phyloP scores from a whole-genome alignment of 2,797 vertebrate species.

The Brotula barbata region DNA sequence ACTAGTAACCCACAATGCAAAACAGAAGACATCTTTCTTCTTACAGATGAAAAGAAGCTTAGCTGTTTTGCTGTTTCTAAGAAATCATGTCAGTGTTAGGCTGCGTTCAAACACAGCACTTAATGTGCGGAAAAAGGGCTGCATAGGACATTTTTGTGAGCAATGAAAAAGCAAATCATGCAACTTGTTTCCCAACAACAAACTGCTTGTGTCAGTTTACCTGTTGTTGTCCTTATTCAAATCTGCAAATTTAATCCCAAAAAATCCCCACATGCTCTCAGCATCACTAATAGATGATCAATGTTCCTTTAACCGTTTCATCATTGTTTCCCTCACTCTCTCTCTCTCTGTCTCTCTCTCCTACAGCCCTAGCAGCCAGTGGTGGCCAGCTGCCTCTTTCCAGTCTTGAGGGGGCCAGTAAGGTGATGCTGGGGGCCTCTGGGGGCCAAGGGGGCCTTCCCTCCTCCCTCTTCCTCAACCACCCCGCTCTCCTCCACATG shows the following conservation, averaged over 20 bases:
- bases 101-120: background rate
- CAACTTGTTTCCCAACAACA: constrained; percentile 54
- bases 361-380: constrained; percentile 91
- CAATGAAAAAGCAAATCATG: constrained; percentile 9
- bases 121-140: constrained; percentile 7
- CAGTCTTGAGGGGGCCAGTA: constrained; percentile 89
- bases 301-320: background rate
- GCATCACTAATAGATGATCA: background rate
- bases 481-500: constrained; percentile 88
- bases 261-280: background rate
- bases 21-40: background rate
- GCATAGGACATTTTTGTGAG: background rate
- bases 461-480: constrained; percentile 91
- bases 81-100: constrained; percentile 20
- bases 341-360: constrained; percentile 23
- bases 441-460: constrained; percentile 82
- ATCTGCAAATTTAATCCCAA: constrained; percentile 19
- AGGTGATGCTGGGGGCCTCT: constrained; percentile 84
- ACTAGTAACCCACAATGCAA: constrained; percentile 1
- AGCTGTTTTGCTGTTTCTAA: constrained; percentile 14
- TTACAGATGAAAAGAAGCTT: background rate
- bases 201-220: constrained; percentile 20
- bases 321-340: no score
- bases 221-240: constrained; percentile 9
- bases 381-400: constrained; percentile 94